Evolutionary conservation across 2,113 vertebrate species (phyloP), one percentile per base, ranked within the genome.

Genomic region (Ceyx margarethae): DNA sequence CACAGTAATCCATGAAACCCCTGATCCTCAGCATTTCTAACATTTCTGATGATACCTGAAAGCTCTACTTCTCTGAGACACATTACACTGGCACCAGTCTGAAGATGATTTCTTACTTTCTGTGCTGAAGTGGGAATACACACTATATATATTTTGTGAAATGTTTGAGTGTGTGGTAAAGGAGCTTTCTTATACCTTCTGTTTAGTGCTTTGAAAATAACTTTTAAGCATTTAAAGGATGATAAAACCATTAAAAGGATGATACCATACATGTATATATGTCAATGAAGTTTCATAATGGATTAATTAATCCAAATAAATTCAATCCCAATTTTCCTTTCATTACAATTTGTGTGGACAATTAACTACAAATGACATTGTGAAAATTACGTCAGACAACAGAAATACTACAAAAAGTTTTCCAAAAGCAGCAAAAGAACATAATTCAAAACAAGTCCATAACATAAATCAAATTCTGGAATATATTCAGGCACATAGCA

Each of bases 401-500:
- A 81, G 48, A 93, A 72, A 40, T 42, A 64, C 58, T 66, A 57
- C 66, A 94, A 62, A 89, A 87, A 78, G 26, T 33, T 83, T 83
- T 57, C 62, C 29, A 33, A 53, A 93, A 85, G 31, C 57, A 86
- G 73, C 75, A 81, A 92, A 96, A 95, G 28, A 86, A 89, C 48
- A 26, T 76, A 80, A 95, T 74, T 93, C 77, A 87, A 90, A 95
- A 91, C 20, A 45, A 92, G 16, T 75, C 43, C 40, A 37, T 61
- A 85, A 81, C 54, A 92, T 85, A 96, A 96, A 95, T 78, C 94
- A 95, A 95, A 95, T 72, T 75, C 37, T 46, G 82, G 77, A 81
- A 75, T 73, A 48, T 78, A 58, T 95, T 90, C 84, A 78, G 92
- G 82, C 53, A 81, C 78, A 65, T 72, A 93, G 83, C 90, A 97